These are phyloP conservation scores for Harmothoe impar DNA, from an alignment of 2,888 invertebrate genomes.

Conservation along the genomic window DNA sequence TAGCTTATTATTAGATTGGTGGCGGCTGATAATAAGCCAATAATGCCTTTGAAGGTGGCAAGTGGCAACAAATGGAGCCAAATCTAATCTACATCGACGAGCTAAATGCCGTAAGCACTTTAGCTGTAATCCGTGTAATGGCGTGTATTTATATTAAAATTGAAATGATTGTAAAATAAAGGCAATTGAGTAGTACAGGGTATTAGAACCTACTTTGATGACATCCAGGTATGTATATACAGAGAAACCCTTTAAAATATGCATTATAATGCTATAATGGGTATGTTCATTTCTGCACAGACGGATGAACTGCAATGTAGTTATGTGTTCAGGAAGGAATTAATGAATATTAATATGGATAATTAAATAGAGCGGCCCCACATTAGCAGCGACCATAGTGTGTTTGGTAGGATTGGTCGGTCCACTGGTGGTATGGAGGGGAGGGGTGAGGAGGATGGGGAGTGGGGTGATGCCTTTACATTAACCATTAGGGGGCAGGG, in stretches of 20 bases:
- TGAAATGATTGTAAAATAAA: too few relatives aligned
- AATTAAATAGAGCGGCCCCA: slow-evolving; percentile 38
- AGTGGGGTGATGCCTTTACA: background rate
- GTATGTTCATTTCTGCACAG: too few relatives aligned
- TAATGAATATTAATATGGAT: slow-evolving; percentile 48
- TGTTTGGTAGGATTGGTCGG: too few relatives aligned
- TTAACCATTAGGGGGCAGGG: slow-evolving; percentile 42
- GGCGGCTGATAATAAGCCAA: background rate
- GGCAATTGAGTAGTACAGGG: too few relatives aligned
- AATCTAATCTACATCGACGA: background rate
- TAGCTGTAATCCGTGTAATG: slow-evolving; percentile 18
- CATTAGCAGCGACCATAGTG: background rate
- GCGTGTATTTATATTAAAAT: background rate
- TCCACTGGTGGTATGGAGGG: too few relatives aligned
- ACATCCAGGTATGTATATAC: too few relatives aligned
- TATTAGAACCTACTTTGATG: too few relatives aligned
- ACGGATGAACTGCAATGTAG: background rate
- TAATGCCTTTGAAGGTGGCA: slow-evolving; percentile 28
- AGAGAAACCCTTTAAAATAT: too few relatives aligned
- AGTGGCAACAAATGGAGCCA: slow-evolving; percentile 28
- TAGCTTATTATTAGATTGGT: background rate
- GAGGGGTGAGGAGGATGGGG: too few relatives aligned
- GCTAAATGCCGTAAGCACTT: slow-evolving; percentile 33
- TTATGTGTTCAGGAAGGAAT: background rate
- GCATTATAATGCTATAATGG: too few relatives aligned